These are phyloP conservation scores for Bradypus variegatus DNA, from an alignment of 2,797 vertebrate species.

Conservation along the genomic window DNA sequence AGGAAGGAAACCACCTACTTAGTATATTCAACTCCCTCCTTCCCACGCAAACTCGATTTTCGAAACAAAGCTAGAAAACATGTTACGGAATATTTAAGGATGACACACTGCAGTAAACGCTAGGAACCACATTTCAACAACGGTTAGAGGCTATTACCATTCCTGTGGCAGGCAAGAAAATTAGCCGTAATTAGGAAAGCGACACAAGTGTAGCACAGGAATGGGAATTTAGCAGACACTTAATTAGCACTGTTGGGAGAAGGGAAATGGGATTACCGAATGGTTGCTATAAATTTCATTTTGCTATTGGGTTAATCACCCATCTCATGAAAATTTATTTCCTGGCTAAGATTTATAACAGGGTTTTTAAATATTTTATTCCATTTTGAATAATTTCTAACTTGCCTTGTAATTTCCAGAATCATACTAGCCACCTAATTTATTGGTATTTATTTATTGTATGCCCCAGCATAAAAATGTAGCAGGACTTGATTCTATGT, in stretches of 20 bases:
- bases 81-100: conserved; percentile 62
- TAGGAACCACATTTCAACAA: conserved; percentile 67
- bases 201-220: conserved; percentile 35
- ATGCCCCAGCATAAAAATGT: not conserved
- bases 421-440: not conserved
- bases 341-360: conserved; percentile 49
- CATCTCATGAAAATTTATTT: conserved; percentile 63
- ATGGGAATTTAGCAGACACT: conserved; percentile 50
- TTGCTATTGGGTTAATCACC: conserved; percentile 61
- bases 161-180: conserved; percentile 41
- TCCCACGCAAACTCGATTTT: conserved; percentile 57
- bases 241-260: conserved; percentile 64
- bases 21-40: conserved; percentile 45
- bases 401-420: conserved; percentile 42
- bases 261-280: conserved; percentile 63
- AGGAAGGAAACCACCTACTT: conserved; percentile 61
- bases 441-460: not conserved
- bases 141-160: conserved; percentile 53
- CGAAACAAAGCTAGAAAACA: conserved; percentile 65
- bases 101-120: conserved; percentile 65
- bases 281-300: conserved; percentile 57
- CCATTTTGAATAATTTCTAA: conserved; percentile 45
- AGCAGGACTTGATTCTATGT: not conserved
- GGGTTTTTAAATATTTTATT: conserved; percentile 50
- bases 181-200: conserved; percentile 58